Evolutionary conservation across 2,888 invertebrate genomes (phyloP).

Genomic region (Netelia inedita): DNA sequence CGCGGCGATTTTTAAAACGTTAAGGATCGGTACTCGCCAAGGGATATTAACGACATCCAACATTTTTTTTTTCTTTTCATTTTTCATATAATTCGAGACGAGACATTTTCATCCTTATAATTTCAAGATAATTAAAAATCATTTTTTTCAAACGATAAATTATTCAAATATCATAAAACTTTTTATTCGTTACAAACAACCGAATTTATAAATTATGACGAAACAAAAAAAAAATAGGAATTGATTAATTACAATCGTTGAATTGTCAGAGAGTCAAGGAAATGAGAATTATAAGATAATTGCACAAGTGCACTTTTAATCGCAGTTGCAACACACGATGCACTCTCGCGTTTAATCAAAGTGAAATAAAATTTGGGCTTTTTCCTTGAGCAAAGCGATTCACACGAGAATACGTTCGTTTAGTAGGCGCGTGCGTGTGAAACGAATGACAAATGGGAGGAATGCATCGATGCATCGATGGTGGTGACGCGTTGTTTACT

Average conservation of each 20-base stretch:
- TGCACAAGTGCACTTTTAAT: conserved; percentile 26
- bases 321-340: conserved; percentile 1
- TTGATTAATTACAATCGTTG: not conserved
- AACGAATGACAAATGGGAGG: conserved; percentile 48
- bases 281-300: not conserved
- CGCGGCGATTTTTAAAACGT: not conserved
- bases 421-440: conserved; percentile 1
- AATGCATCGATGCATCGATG: conserved; percentile 34
- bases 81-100: not conserved
- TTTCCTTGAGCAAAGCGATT: not conserved
- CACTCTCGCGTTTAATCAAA: conserved; percentile 6
- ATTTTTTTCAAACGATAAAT: not conserved
- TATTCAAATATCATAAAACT: too few species aligned
- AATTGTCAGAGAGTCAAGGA: not conserved
- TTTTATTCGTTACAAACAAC: not conserved
- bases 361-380: not conserved
- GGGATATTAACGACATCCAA: too few species aligned
- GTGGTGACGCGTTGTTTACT: conserved; percentile 79
- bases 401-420: not conserved
- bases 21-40: too few species aligned
- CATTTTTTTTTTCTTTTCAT: not conserved
- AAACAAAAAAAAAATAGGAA: not conserved
- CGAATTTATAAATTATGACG: not conserved
- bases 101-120: not conserved
- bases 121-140: not conserved